phyloP scores from a whole-genome alignment of 2,888 invertebrate species.

The Pachydiplax longipennis region DNA sequence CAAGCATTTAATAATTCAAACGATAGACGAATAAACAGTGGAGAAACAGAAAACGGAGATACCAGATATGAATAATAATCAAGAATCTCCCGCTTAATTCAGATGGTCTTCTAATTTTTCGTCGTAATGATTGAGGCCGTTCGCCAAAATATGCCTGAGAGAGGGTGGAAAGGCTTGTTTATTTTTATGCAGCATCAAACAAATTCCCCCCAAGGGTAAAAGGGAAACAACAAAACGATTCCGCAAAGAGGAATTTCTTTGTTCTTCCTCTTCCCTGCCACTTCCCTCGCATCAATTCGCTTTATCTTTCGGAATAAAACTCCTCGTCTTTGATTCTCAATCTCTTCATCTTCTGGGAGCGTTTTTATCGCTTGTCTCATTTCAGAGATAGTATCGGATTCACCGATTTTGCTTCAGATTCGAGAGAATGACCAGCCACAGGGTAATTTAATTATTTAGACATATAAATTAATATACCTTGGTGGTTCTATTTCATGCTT shows the following conservation, averaged over 20 bases:
- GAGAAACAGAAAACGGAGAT: not conserved
- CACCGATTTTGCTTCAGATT: too few species aligned
- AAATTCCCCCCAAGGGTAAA: slow-evolving; percentile 8
- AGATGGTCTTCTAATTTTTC: slow-evolving; percentile 36
- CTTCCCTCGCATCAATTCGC: not conserved
- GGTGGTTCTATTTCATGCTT: too few species aligned
- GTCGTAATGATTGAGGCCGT: slow-evolving; percentile 14
- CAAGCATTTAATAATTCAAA: slow-evolving; percentile 35
- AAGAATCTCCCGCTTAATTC: slow-evolving; percentile 21
- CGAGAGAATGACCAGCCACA: too few species aligned
- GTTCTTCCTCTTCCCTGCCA: not conserved
- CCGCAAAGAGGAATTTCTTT: not conserved
- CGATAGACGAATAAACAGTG: slow-evolving; percentile 14
- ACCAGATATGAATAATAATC: slow-evolving; percentile 23
- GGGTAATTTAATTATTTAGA: too few species aligned
- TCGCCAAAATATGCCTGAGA: slow-evolving; percentile 15
- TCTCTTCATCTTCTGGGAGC: not conserved
- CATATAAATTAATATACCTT: too few species aligned
- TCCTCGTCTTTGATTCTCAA: not conserved
- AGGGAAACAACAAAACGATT: slow-evolving; percentile 35
- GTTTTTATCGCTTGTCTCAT: not conserved
- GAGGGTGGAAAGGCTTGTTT: not conserved
- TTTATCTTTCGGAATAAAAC: not conserved
- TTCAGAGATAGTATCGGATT: not conserved
- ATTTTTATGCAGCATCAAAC: slow-evolving; percentile 45